Evolutionary conservation across 2,113 vertebrate species (phyloP), one percentile per base, ranked within the genome.

Genomic region (Entomyzon cyanotis): DNA sequence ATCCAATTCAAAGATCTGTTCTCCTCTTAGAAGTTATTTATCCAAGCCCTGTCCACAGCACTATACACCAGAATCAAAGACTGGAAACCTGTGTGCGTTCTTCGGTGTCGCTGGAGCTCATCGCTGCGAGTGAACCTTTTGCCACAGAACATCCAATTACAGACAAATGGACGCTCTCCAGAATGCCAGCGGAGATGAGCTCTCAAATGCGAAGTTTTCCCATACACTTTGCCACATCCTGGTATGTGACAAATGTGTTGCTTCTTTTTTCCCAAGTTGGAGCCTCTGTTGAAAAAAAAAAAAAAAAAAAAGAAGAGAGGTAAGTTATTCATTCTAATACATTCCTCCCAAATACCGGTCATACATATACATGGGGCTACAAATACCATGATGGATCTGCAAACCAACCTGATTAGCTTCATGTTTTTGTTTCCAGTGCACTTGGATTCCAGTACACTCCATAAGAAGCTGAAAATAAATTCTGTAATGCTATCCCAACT

Each of bases 121-220:
- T 99, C 99, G 8, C 99, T 99, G 97, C 99, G 99, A 76, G 99
- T 99, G 98, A 99, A 99, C 96, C 99, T 99, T 97, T 99, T 99
- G 83, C 99, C 99, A 95, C 99, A 99, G 97, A 99, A 99, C 99
- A 99, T 99, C 99, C 99, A 99, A 86, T 98, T 99, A 98, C 99
- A 99, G 78, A 99, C 98, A 97, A 99, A 99, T 41, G 99, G 99
- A 93, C 99, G 98, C 95, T 99, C 99, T 93, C 99, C 99, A 70
- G 99, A 99, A 98, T 99, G 99, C 99, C 99, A 99, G 95, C 99
- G 99, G 96, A 99, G 99, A 95, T 99, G 99, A 78, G 99, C 99
- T 98, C 99, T 98, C 98, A 99, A 98, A 96, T 99, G 99, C 20
- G 99, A 99, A 7, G 99, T 99, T 93, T 99, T 99, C 84, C 99